These are phyloP conservation scores for Gymnodraco acuticeps DNA, from an alignment of 2,797 vertebrate species.

Conservation along the genomic window DNA sequence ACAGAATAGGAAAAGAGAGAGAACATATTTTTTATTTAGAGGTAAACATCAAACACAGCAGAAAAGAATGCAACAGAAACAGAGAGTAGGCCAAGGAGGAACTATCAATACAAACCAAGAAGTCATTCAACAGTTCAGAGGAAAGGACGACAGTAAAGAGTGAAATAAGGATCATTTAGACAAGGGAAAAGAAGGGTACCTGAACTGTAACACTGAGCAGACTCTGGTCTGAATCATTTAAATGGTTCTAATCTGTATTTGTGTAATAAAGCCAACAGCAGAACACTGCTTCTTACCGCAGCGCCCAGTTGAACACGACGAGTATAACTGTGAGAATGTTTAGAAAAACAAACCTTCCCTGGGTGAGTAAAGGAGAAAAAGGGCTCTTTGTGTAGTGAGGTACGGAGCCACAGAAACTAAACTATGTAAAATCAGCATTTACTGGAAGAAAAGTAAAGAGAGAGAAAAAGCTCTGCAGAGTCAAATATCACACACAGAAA, in stretches of 20 bases:
- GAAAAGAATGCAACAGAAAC: slow-evolving; percentile 50
- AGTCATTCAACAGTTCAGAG: slow-evolving; percentile 24
- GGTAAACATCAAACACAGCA: slow-evolving; percentile 68
- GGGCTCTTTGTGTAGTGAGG: slow-evolving; percentile 15
- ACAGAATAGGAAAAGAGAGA: slow-evolving; percentile 49
- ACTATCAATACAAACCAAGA: slow-evolving; percentile 19
- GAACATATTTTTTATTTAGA: slow-evolving; percentile 70
- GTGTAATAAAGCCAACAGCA: slow-evolving; percentile 5
- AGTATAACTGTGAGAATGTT: not conserved
- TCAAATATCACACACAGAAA: slow-evolving; percentile 26
- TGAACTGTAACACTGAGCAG: not conserved
- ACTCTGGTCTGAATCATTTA: not conserved
- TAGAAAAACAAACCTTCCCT: not conserved
- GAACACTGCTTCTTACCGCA: not conserved
- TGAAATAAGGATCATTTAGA: slow-evolving; percentile 13
- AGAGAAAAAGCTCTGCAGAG: slow-evolving; percentile 19
- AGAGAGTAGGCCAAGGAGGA: slow-evolving; percentile 37
- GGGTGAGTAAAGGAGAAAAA: not conserved
- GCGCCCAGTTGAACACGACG: not conserved
- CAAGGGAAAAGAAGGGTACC: not conserved
- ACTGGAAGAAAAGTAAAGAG: slow-evolving; percentile 4
- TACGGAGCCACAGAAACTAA: slow-evolving; percentile 22
- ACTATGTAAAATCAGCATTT: slow-evolving; percentile 16
- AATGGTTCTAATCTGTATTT: slow-evolving; percentile 6
- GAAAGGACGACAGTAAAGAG: slow-evolving; percentile 9